Conservation (phyloP, 2,113 vertebrate genomes). For the Corythornis cristatus region DNA sequence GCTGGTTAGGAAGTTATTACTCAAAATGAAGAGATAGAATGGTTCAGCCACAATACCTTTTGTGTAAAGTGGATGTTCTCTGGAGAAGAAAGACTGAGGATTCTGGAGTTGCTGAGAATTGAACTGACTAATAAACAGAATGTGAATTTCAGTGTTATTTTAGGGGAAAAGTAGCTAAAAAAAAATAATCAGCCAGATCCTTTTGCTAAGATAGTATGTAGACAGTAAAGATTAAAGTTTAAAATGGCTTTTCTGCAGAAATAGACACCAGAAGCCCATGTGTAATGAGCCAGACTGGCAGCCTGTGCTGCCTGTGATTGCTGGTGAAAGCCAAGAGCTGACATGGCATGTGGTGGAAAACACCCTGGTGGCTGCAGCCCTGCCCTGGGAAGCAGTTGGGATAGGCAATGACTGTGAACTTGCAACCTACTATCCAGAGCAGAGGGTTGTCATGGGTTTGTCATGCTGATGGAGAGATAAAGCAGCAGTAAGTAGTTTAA, state of each 20-base stretch:
- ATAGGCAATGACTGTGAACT: background rate
- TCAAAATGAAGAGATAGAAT: background rate
- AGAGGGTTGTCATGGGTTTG: background rate
- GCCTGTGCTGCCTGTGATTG: no score
- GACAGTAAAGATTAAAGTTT: background rate
- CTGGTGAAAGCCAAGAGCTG: background rate
- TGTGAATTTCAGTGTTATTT: background rate
- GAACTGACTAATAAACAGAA: background rate
- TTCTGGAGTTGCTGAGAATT: background rate
- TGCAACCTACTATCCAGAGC: background rate
- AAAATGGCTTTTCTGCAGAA: background rate
- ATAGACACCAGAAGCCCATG: accelerated
- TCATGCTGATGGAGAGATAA: background rate
- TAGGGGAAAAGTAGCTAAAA: background rate
- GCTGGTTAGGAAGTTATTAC: background rate
- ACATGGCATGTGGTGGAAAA: background rate
- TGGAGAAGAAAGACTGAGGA: no score
- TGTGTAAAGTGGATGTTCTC: background rate
- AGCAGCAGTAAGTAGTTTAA: background rate
- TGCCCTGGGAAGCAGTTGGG: background rate
- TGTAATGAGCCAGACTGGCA: background rate
- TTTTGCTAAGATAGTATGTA: background rate
- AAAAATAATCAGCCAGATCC: background rate
- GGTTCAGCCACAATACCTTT: background rate
- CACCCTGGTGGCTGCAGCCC: background rate